Evolutionary conservation across 2,113 vertebrate genomes (phyloP).

Genomic region (Brachyistius frenatus): DNA sequence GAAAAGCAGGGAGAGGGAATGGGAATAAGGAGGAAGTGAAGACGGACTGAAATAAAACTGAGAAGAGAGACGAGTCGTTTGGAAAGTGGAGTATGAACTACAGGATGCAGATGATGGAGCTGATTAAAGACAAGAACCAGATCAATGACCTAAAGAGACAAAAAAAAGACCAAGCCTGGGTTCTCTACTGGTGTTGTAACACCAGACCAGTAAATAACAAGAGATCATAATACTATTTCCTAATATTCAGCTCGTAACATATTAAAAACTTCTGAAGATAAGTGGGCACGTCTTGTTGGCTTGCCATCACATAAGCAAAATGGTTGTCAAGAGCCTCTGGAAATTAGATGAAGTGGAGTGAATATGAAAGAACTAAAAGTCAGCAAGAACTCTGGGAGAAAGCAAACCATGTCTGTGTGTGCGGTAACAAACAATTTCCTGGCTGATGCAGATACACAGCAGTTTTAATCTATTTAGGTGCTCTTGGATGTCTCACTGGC

Average conservation of each 20-base stretch:
- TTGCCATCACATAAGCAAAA: conserved; percentile 20
- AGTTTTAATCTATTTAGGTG: conserved; percentile 71
- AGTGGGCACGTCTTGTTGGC: conserved; percentile 18
- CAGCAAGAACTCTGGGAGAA: conserved; percentile 36
- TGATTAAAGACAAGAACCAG: conserved; percentile 30
- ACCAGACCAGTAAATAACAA: background rate
- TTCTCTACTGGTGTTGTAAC: conserved; percentile 28
- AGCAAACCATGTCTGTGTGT: conserved; percentile 40
- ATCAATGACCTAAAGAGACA: conserved; percentile 30
- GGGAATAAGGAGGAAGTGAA: conserved; percentile 16
- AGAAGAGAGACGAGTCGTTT: conserved; percentile 27
- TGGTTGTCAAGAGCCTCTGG: conserved; percentile 11
- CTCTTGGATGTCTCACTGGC: conserved; percentile 66
- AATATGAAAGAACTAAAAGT: conserved; percentile 53
- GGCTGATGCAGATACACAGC: conserved; percentile 64
- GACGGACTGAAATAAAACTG: conserved; percentile 6
- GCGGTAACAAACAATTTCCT: conserved; percentile 62
- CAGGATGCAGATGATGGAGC: conserved; percentile 26
- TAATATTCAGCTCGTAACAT: conserved; percentile 13
- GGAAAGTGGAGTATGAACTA: conserved; percentile 4
- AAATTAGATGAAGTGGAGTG: conserved; percentile 34
- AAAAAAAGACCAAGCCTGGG: background rate
- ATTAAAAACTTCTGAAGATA: conserved; percentile 11
- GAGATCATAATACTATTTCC: background rate
- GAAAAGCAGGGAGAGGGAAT: conserved; percentile 23